Evolutionary conservation across 2,113 vertebrate genomes (phyloP), one percentile per base, ranked within the genome.

Genomic region (Urocolius indicus): DNA sequence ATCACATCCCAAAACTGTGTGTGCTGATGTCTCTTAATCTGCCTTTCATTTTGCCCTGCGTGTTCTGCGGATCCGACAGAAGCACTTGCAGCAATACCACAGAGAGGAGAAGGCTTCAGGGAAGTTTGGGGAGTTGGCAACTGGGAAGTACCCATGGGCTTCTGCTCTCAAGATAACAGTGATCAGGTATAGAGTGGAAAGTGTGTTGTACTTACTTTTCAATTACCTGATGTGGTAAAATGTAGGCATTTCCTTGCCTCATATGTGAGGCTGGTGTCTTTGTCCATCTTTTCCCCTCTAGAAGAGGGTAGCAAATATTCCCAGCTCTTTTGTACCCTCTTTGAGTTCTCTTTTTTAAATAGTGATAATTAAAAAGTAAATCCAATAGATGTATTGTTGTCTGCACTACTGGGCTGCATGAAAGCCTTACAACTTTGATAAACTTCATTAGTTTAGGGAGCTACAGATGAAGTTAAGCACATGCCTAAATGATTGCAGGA

Each of bases 61-160:
- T 23, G 18, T 48, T 72, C 63, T n/a, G 41, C 3, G 13, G 62
- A 9, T 32, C 77, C 45, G 30, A 16, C 54, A 5, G 13, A 49
- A 29, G 41, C 38, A 1, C 34, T 65, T 32, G 46, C 58, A 29
- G 11, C 0, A 0, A 24, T 13, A 9, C 34, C 34, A 21, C 32
- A 20, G 22, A 6, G 27, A 34, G 11, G 43, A 38, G 45, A 59
- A 59, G 23, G 12, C 8, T 61, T 36, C 68, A 26, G 36, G 36
- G 54, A 80, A 38, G 34, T 41, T 30, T 77, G 68, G 41, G 30
- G 52, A 51, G 15, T 34, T 51, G 68, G 26, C 45, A 65, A 1
- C 5, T 51, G 45, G 55, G 55, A 51, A 69, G 24, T 2, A 2
- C 43, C 68, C 48, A 1, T 3, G 18, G 16, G 34, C 10, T 61